Evolutionary conservation across 1,140 invertebrate species (phyloP).

Genomic region (Laupala kohalensis): DNA sequence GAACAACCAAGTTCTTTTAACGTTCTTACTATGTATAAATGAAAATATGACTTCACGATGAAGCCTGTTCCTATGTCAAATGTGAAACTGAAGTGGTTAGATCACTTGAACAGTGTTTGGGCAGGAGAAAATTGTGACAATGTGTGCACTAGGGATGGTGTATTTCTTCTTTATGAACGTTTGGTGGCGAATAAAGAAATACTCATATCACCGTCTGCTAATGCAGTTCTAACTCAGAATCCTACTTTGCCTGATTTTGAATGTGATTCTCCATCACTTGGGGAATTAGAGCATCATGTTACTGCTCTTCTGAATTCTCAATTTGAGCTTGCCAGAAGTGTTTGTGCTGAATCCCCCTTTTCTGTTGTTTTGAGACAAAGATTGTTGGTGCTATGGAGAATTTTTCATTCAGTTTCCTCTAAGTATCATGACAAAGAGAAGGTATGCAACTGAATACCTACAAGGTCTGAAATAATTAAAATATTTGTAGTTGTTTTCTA

Average conservation of each 20-base stretch:
- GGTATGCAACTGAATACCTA: conserved; percentile 11
- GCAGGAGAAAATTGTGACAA: conserved; percentile 41
- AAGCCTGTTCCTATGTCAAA: background rate
- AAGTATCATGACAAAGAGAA: conserved; percentile 40
- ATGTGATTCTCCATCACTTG: conserved; percentile 28
- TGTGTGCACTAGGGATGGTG: conserved; percentile 36
- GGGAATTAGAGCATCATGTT: conserved; percentile 40
- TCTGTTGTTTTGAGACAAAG: conserved; percentile 38
- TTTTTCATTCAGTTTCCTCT: conserved; percentile 40
- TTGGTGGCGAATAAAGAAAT: conserved; percentile 39
- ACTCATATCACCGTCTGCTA: conserved; percentile 22
- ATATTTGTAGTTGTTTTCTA: background rate
- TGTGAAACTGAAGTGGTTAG: conserved; percentile 35
- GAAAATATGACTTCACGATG: too few species aligned
- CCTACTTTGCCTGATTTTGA: conserved; percentile 29
- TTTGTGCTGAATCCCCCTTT: conserved; percentile 41
- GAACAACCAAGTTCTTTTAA: too few species aligned
- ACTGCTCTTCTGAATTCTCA: conserved; percentile 36
- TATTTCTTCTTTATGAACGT: conserved; percentile 37
- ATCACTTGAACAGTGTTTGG: conserved; percentile 43
- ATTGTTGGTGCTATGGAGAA: conserved; percentile 42
- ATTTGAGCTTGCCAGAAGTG: conserved; percentile 36
- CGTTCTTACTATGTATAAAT: too few species aligned
- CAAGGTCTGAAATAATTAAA: background rate
- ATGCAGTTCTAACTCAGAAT: conserved; percentile 21